These are phyloP conservation scores for Epinephelus coioides DNA, from an alignment of 2,797 vertebrate genomes.

Conservation along the genomic window DNA sequence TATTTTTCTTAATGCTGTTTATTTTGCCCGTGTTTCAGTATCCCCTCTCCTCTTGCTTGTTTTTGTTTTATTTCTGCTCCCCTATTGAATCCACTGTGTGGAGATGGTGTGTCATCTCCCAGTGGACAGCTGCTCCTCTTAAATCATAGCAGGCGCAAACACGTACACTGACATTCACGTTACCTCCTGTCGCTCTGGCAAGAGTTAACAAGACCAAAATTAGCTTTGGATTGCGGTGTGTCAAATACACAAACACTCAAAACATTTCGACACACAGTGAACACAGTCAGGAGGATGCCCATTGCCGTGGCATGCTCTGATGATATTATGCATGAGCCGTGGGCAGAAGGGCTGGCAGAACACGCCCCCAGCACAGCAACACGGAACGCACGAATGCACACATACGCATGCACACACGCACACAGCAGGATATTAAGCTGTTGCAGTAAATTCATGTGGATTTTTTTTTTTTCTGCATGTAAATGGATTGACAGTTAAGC, in stretches of 20 bases:
- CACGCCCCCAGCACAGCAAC: slow-evolving; percentile 79
- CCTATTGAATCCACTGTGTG: slow-evolving; percentile 72
- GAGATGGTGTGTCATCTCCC: slow-evolving; percentile 84
- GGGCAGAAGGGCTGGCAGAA: slow-evolving; percentile 82
- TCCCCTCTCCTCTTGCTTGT: slow-evolving; percentile 13
- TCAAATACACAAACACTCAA: slow-evolving; percentile 56
- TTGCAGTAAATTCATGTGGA: slow-evolving; percentile 58
- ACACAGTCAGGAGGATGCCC: slow-evolving; percentile 61
- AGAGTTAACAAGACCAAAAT: slow-evolving; percentile 83
- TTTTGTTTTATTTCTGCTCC: slow-evolving; percentile 35
- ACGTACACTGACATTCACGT: slow-evolving; percentile 68
- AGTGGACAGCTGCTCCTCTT: slow-evolving; percentile 90
- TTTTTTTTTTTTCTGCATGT: slow-evolving; percentile 15
- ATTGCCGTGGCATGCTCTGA: slow-evolving; percentile 79
- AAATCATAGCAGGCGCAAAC: slow-evolving; percentile 82
- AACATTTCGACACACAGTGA: slow-evolving; percentile 43
- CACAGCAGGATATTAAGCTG: slow-evolving; percentile 69
- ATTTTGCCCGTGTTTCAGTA: slow-evolving; percentile 25
- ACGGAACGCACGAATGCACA: slow-evolving; percentile 67
- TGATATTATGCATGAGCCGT: slow-evolving; percentile 79
- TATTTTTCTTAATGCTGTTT: slow-evolving; percentile 48
- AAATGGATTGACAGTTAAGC: slow-evolving; percentile 64
- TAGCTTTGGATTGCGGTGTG: slow-evolving; percentile 74
- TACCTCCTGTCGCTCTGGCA: slow-evolving; percentile 83
- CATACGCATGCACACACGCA: slow-evolving; percentile 41